Evolutionary conservation across 2,888 invertebrate species (phyloP), one percentile per base, ranked within the genome.

Genomic region (Spodoptera exigua): DNA sequence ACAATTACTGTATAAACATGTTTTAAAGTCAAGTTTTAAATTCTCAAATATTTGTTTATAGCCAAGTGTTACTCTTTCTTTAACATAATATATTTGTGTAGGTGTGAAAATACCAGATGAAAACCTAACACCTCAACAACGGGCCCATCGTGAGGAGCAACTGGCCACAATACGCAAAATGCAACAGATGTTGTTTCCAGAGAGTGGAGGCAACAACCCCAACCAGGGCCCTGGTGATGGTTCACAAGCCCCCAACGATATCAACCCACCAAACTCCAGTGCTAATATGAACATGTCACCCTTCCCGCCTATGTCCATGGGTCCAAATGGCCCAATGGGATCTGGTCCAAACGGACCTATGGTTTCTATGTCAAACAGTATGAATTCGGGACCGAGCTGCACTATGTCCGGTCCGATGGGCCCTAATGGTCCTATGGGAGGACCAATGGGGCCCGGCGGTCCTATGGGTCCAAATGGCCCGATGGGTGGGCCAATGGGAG

Each of bases 41-140:
- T 17, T n/a, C 18, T n/a, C 18, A 2, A 10, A 27, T 27, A 7
- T 9, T n/a, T n/a, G n/a, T n/a, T n/a, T n/a, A n/a, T n/a, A n/a
- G n/a, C n/a, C 27, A 7, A 7, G 27, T 27, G 1, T 5, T 9
- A 27, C 27, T 9, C 27, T 5, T 27, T 27, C 7, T 27, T 27
- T 27, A 1, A 27, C 7, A 5, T 27, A 27, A 27, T 27, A 27
- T 5, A 9, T 57, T 41, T 64, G 27, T 48, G 71, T 89, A 95
- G 96, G 97, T 76, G 97, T 98, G 45, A 98, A 98, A 95, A 97
- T 98, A 83, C 98, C 98, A 77, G 98, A 98, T 91, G 99, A 99
- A 92, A 98, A 99, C 91, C 94, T 99, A 79, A 99, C 99, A 53
- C 99, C 99, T 35, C 98, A 99, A 87, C 99, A 99, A 88, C 95